phyloP scores from a whole-genome alignment of 2,888 invertebrate species.

The Sclerodermus sp. region DNA sequence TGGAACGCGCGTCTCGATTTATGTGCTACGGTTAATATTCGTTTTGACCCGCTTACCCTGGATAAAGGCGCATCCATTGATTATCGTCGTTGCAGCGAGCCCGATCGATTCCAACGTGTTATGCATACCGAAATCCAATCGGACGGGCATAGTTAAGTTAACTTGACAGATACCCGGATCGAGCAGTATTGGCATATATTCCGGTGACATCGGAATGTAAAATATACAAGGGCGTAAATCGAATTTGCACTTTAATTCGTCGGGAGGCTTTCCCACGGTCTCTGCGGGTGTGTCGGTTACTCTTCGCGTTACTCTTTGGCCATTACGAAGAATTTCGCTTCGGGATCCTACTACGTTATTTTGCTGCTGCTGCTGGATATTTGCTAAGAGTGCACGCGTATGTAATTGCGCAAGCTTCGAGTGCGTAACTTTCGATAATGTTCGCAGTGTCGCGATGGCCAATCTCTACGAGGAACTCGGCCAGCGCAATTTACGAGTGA shows the following conservation, averaged over 20 bases:
- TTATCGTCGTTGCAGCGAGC: conserved; percentile 9
- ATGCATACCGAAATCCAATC: conserved; percentile 1
- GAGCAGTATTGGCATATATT: neutral
- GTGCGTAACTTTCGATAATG: neutral
- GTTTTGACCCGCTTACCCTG: conserved; percentile 9
- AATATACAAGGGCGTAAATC: conserved; percentile 5
- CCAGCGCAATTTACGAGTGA: neutral
- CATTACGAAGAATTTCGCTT: too few species aligned
- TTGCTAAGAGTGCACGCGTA: too few species aligned
- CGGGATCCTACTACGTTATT: too few species aligned
- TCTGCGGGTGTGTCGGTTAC: too few species aligned
- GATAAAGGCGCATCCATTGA: conserved; percentile 14
- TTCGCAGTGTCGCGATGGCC: neutral
- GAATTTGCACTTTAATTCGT: neutral
- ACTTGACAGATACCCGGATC: neutral
- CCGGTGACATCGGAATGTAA: too few species aligned
- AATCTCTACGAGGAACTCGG: neutral
- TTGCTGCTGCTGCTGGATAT: too few species aligned
- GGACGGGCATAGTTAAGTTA: neutral
- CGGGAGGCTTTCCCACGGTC: too few species aligned
- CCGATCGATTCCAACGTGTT: conserved; percentile 12
- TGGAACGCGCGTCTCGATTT: neutral
- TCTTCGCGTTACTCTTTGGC: too few species aligned
- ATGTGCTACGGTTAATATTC: neutral
- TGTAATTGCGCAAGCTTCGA: too few species aligned